These are phyloP conservation scores for Brachyalestes nurse DNA, from an alignment of 2,797 vertebrate genomes.

Conservation along the genomic window DNA sequence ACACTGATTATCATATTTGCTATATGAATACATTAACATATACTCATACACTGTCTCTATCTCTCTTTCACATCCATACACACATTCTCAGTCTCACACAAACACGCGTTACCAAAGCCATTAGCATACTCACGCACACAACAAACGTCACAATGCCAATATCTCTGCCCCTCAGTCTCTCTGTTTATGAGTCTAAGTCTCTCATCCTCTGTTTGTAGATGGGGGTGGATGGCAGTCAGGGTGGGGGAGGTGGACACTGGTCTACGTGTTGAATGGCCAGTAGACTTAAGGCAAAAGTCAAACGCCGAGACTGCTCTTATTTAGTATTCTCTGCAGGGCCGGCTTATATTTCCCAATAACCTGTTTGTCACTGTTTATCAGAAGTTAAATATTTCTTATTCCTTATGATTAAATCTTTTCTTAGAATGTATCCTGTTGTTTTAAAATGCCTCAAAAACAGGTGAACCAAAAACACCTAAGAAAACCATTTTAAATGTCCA, in stretches of 20 bases:
- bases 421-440: no score
- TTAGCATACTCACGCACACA: conserved; percentile 51
- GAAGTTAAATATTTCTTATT: no score
- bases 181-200: background rate
- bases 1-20: conserved; percentile 7
- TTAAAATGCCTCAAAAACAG: no score
- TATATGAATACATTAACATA: conserved; percentile 20
- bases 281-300: conserved; percentile 16
- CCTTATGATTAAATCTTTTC: no score
- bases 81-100: conserved; percentile 19
- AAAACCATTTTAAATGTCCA: no score
- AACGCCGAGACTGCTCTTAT: background rate
- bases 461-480: no score
- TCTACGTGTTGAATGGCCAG: conserved; percentile 3
- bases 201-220: background rate
- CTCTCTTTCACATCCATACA: conserved; percentile 3
- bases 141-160: conserved; percentile 27
- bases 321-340: background rate
- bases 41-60: background rate
- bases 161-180: conserved; percentile 10
- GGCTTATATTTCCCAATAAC: background rate
- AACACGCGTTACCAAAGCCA: conserved; percentile 24
- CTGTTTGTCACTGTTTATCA: no score
- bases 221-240: conserved; percentile 24
- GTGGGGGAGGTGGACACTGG: conserved; percentile 30